Evolutionary conservation across 2,113 vertebrate genomes (phyloP), one percentile per base, ranked within the genome.

Genomic region (Lepus europaeus): DNA sequence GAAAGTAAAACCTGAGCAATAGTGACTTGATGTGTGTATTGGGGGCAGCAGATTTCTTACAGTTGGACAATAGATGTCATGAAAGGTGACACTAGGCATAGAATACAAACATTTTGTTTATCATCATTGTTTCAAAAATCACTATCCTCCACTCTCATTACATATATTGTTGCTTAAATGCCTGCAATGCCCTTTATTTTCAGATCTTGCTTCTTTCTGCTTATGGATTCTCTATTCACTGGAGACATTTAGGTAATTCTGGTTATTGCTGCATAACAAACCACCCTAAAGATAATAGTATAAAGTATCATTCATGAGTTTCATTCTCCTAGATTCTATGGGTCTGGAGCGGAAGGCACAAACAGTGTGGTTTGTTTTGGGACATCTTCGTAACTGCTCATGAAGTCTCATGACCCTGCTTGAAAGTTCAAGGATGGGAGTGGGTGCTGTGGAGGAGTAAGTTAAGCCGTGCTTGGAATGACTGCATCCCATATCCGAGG

Each of bases 201-300:
- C 36, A 77, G 10, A 77, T 78, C 23, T 36, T 86, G 9, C 80
- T 53, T 94, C 31, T 89, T 72, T 17, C 36, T 25, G 3, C 61
- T 81, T 83, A 79, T 80, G n/a, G 19, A 70, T 96, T 85, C 93
- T 36, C 68, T 95, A 11, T 53, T 94, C 39, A 69, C 27, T 20
- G 39, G 36, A 87, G 73, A 64, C 74, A 51, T 45, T 80, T 83
- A 85, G 90, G n/a, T 13, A 61, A 12, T 70, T 74, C 61, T 51
- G 19, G 12, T 73, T 85, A 33, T 78, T 84, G 73, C 49, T 63
- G 10, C 68, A 33, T 56, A 88, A 85, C 56, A 81, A 95, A 94
- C 23, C 49, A 90, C 16, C 22, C 82, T n/a, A 68, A 81, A 81
- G 2, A n/a, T 63, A 79, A n/a, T 69, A n/a, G n/a, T 63, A 36